Evolutionary conservation across 2,888 invertebrate genomes (phyloP).

Genomic region (Erynnis tages): DNA sequence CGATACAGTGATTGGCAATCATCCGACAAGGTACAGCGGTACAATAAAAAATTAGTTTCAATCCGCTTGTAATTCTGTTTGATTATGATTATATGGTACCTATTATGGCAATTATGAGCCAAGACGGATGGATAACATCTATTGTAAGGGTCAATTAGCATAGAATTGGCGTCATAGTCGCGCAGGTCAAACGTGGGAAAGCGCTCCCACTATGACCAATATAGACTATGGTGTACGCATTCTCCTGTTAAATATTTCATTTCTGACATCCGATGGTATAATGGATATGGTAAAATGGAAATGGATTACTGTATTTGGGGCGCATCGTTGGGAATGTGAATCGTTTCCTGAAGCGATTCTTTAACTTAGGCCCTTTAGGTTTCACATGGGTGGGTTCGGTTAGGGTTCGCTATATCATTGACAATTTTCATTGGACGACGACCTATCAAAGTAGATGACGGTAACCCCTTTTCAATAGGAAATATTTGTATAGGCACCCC

Average conservation of each 20-base stretch:
- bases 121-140: conserved; percentile 52
- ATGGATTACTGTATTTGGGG: conserved; percentile 31
- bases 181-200: conserved; percentile 46
- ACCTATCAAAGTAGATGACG: too few species aligned
- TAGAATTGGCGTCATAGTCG: conserved; percentile 46
- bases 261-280: conserved; percentile 3
- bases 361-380: too few species aligned
- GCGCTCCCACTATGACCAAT: conserved; percentile 1
- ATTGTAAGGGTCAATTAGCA: conserved; percentile 62
- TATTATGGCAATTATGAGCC: conserved; percentile 71
- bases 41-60: conserved; percentile 57
- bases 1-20: conserved; percentile 60
- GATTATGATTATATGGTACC: conserved; percentile 67
- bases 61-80: conserved; percentile 67
- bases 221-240: conserved; percentile 7
- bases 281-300: conserved; percentile 15
- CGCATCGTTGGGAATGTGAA: conserved; percentile 35
- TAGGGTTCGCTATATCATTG: too few species aligned
- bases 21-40: conserved; percentile 44
- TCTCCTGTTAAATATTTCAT: conserved; percentile 11
- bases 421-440: too few species aligned
- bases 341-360: too few species aligned
- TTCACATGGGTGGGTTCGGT: too few species aligned
- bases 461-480: too few species aligned
- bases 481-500: too few species aligned